Evolutionary conservation across 2,113 vertebrate species (phyloP).

Genomic region (Mesembrinibis cayennensis): DNA sequence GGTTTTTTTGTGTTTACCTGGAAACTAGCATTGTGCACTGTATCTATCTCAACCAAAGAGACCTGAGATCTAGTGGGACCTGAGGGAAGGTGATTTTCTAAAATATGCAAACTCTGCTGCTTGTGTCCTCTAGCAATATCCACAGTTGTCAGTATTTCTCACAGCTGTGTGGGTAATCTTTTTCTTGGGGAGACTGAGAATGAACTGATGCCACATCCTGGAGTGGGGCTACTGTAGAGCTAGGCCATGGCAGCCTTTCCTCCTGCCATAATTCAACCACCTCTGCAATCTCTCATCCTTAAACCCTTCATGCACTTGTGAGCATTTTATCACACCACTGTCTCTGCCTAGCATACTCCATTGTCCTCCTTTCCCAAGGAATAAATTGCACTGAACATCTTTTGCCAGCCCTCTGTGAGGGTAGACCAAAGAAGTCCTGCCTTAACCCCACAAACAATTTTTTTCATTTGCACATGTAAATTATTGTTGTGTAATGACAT

Average conservation of each 20-base stretch:
- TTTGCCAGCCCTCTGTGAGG: background rate
- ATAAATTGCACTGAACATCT: background rate
- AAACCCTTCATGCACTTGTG: background rate
- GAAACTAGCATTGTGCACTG: background rate
- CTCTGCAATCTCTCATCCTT: background rate
- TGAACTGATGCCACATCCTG: background rate
- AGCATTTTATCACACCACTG: background rate
- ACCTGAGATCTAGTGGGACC: background rate
- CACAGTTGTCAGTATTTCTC: background rate
- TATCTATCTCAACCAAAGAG: background rate
- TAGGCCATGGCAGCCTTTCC: background rate
- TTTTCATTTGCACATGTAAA: background rate
- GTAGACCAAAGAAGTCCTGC: background rate
- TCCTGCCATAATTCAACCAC: background rate
- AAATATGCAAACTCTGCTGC: background rate
- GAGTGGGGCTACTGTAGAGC: background rate
- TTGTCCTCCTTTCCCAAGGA: conserved; percentile 1
- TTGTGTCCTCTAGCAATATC: background rate
- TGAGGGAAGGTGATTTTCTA: background rate
- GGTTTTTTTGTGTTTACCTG: background rate
- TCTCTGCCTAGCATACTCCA: background rate
- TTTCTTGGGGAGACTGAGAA: background rate
- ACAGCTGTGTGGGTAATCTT: background rate
- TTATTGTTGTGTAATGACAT: background rate
- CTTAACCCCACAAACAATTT: background rate